Percentiles rank a stretch among this genome's conserved stretches.
These are phyloP conservation scores for Xylophagus ater DNA, from an alignment of 2,888 invertebrate genomes.

Conservation along the genomic window DNA sequence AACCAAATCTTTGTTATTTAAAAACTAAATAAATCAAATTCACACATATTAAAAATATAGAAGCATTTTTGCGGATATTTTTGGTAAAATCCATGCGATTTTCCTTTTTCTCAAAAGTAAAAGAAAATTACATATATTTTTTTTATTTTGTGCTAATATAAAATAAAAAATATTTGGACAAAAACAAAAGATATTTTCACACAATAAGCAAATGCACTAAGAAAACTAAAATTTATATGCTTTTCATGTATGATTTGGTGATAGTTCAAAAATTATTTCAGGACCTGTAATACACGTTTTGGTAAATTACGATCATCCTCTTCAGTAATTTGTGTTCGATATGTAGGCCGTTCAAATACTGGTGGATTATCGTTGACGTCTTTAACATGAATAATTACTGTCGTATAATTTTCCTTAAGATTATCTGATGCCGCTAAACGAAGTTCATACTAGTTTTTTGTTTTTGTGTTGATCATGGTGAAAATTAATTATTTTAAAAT, in stretches of 20 bases:
- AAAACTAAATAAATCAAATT: too few relatives aligned
- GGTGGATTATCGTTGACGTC: conserved; percentile 98
- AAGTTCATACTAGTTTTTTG: conserved; percentile 88
- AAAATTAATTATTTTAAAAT: too few relatives aligned
- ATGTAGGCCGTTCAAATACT: conserved; percentile 87
- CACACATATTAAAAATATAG: too few relatives aligned
- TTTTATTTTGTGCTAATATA: not conserved
- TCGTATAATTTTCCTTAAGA: conserved; percentile 93
- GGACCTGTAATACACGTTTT: conserved; percentile 83
- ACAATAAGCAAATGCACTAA: not conserved
- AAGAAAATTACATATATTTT: not conserved
- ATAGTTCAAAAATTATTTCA: too few relatives aligned
- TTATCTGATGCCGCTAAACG: conserved; percentile 92
- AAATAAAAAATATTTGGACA: conserved; percentile 6
- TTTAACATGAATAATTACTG: conserved; percentile 92
- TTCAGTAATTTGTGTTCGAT: conserved; percentile 90
- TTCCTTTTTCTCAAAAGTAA: not conserved
- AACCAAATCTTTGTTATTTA: conserved; percentile 4
- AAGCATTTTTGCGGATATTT: too few relatives aligned
- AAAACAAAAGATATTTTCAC: conserved; percentile 5
- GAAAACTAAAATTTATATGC: too few relatives aligned
- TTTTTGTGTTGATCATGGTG: too few relatives aligned
- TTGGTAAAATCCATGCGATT: too few relatives aligned
- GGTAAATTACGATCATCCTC: conserved; percentile 91
- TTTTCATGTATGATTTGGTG: too few relatives aligned